phyloP scores from a whole-genome alignment of 2,888 invertebrate genomes.

The Lamellibrachia columna region DNA sequence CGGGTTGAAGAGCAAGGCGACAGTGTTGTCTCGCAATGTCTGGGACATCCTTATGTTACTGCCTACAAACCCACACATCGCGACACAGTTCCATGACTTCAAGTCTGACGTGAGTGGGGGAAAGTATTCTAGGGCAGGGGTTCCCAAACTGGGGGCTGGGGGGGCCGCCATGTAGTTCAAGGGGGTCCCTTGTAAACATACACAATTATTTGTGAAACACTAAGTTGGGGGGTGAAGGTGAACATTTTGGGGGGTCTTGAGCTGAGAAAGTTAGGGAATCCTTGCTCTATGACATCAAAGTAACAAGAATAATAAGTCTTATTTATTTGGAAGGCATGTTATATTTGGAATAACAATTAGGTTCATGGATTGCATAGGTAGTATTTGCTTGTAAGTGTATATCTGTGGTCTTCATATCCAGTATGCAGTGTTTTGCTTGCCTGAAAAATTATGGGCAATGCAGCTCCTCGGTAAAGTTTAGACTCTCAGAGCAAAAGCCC shows the following conservation, averaged over 20 bases:
- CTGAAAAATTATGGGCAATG: background rate
- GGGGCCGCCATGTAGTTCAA: too few relatives aligned
- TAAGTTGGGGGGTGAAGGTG: too few relatives aligned
- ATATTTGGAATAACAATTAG: background rate
- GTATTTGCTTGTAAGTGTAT: background rate
- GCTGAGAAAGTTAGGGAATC: background rate
- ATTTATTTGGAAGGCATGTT: background rate
- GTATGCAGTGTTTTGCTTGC: background rate
- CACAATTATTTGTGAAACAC: too few relatives aligned
- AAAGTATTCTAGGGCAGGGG: background rate
- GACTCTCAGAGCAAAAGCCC: background rate
- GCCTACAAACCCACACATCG: slow-evolving; percentile 86
- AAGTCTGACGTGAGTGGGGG: background rate
- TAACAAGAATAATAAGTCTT: background rate
- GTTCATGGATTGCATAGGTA: background rate
- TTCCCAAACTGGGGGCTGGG: background rate
- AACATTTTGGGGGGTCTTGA: too few relatives aligned
- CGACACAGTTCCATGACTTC: slow-evolving; percentile 81
- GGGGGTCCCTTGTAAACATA: too few relatives aligned
- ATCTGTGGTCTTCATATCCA: background rate
- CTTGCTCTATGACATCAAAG: background rate
- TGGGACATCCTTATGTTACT: slow-evolving; percentile 94
- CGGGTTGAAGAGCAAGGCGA: slow-evolving; percentile 70
- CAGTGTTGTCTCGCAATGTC: slow-evolving; percentile 87
- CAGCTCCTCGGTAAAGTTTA: background rate